phyloP scores from a whole-genome alignment of 2,113 vertebrate species.

The Microcebus tavaratra region DNA sequence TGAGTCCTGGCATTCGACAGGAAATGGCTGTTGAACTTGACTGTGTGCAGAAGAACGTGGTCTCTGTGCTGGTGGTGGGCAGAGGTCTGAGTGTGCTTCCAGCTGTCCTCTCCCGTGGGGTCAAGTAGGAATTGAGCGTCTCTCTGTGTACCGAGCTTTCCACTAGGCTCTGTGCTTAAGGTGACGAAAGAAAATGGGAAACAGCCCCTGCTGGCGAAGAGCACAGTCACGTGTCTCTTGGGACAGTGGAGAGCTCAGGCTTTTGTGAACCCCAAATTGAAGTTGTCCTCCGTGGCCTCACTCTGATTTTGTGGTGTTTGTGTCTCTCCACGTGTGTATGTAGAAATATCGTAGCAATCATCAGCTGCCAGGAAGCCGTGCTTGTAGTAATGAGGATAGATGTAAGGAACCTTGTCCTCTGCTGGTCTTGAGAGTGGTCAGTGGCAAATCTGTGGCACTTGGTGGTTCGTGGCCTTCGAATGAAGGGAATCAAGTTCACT shows the following conservation, averaged over 20 bases:
- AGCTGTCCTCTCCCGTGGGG: neutral
- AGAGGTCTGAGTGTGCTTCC: neutral
- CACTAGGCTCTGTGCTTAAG: neutral
- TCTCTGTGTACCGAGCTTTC: neutral
- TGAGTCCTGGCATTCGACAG: neutral
- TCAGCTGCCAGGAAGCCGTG: neutral
- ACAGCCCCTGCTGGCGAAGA: neutral
- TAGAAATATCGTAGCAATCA: neutral
- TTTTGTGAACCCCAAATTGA: constrained; percentile 4
- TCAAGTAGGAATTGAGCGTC: neutral
- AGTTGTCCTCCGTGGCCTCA: neutral
- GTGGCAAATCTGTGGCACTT: neutral
- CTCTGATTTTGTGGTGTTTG: neutral
- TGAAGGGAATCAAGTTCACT: neutral
- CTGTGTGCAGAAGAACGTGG: neutral
- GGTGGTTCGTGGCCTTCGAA: neutral
- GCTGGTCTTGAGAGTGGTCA: neutral
- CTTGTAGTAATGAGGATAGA: neutral
- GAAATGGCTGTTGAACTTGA: neutral
- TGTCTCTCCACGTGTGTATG: neutral
- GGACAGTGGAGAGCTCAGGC: neutral
- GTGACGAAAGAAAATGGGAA: neutral
- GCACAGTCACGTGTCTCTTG: fast-evolving
- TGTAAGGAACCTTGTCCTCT: neutral
- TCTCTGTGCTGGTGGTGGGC: neutral